A percentile compares a stretch with the other conserved stretches of the same genome.
phyloP scores from a whole-genome alignment of 2,113 vertebrate species.

The Natator depressus region DNA sequence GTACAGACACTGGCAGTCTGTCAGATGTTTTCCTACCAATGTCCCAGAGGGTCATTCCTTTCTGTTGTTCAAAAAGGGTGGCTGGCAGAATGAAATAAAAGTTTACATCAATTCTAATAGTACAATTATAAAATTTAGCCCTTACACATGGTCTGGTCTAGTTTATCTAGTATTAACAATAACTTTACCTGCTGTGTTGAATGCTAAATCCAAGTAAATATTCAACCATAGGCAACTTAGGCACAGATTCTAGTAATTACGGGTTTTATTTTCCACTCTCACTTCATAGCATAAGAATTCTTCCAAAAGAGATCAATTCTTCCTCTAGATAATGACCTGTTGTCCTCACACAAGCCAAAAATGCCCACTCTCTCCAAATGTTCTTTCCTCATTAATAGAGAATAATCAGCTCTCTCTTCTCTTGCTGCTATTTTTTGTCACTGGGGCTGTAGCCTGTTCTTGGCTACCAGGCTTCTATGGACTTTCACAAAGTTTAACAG shows the following conservation, averaged over 20 bases:
- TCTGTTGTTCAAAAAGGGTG: too few relatives aligned
- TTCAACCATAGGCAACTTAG: neutral
- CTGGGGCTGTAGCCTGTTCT: neutral
- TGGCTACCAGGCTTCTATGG: neutral
- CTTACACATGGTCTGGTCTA: neutral
- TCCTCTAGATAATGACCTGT: neutral
- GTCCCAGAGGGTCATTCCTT: too few relatives aligned
- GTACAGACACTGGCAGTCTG: too few relatives aligned
- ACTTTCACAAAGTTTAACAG: neutral
- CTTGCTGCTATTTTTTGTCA: neutral
- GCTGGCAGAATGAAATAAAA: too few relatives aligned
- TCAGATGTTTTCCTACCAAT: too few relatives aligned
- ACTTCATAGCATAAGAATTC: neutral
- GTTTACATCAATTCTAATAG: too few relatives aligned
- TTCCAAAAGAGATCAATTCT: neutral
- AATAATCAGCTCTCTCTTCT: neutral
- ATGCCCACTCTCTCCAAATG: neutral
- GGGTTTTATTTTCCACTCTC: neutral
- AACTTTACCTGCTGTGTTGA: neutral
- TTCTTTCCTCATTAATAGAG: rapidly evolving
- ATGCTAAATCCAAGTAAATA: neutral
- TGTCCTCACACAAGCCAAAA: neutral
- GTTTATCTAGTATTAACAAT: neutral
- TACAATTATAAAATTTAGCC: too few relatives aligned
- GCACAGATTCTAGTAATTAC: neutral